phyloP scores from a whole-genome alignment of 2,888 invertebrate genomes.

The Blastobasis lacticolella region DNA sequence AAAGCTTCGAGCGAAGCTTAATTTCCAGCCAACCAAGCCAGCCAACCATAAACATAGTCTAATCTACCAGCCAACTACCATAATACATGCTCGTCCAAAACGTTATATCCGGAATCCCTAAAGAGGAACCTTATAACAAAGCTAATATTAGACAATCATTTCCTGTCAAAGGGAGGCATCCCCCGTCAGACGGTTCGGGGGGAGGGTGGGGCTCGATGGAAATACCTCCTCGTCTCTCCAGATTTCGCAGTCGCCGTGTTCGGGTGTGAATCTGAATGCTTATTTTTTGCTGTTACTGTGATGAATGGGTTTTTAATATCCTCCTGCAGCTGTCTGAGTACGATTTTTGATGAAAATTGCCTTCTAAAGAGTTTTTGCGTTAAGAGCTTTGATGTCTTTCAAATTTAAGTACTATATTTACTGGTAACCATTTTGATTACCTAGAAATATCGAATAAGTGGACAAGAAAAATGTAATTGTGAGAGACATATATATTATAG shows the following conservation, averaged over 20 bases:
- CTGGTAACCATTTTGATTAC: neutral
- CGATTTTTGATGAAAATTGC: slow-evolving; percentile 38
- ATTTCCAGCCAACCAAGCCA: too few relatives aligned
- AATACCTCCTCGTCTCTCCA: slow-evolving; percentile 65
- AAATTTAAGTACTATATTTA: neutral
- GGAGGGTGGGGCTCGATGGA: slow-evolving; percentile 32
- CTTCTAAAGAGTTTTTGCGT: slow-evolving; percentile 3
- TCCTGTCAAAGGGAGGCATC: slow-evolving; percentile 66
- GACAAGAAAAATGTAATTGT: too few relatives aligned
- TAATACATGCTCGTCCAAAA: too few relatives aligned
- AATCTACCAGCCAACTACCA: too few relatives aligned
- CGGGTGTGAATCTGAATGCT: slow-evolving; percentile 66
- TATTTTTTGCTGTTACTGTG: slow-evolving; percentile 60
- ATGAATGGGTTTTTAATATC: slow-evolving; percentile 70
- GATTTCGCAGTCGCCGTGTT: slow-evolving; percentile 62
- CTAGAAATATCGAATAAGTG: neutral
- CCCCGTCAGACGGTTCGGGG: slow-evolving; percentile 37
- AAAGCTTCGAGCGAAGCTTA: too few relatives aligned
- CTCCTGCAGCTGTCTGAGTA: slow-evolving; percentile 53
- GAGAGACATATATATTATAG: too few relatives aligned
- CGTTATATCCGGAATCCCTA: slow-evolving; percentile 31
- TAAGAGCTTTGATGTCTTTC: too few relatives aligned
- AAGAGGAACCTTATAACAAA: slow-evolving; percentile 70
- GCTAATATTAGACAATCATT: slow-evolving; percentile 75
- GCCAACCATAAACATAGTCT: too few relatives aligned